Conservation (phyloP, 2,113 vertebrate species). For the Xiphorhynchus elegans region DNA sequence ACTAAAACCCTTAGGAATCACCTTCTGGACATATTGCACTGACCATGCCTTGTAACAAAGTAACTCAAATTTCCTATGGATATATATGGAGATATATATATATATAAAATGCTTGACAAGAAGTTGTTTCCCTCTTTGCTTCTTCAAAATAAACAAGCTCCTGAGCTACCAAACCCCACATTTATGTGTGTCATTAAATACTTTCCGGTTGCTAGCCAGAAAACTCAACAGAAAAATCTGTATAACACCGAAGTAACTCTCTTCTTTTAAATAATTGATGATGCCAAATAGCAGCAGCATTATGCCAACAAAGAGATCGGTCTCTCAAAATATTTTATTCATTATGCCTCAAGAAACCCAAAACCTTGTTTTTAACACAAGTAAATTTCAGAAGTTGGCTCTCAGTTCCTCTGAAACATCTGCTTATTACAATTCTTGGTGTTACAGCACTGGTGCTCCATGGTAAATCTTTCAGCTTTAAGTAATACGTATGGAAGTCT, state of each 20-base stretch:
- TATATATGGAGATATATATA: too few relatives aligned
- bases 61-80: neutral
- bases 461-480: constrained; percentile 58
- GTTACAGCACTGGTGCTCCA: constrained; percentile 44
- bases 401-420: constrained; percentile 59
- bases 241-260: constrained; percentile 31
- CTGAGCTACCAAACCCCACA: neutral
- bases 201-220: constrained; percentile 34
- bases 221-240: constrained; percentile 53
- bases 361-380: constrained; percentile 26
- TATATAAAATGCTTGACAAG: neutral
- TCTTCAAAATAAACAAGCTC: constrained; percentile 32
- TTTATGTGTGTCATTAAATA: constrained; percentile 53
- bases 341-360: constrained; percentile 52
- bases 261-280: constrained; percentile 62
- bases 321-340: constrained; percentile 66
- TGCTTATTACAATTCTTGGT: constrained; percentile 58
- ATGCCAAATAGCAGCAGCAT: constrained; percentile 58
- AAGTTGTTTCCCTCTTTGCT: neutral
- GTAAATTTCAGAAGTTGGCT: neutral
- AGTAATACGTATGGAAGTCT: constrained; percentile 39
- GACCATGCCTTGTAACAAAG: neutral
- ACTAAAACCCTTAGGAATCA: too few relatives aligned
- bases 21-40: neutral
- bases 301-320: constrained; percentile 50